Conservation (phyloP, 2,113 vertebrate species). For the Progne subis region DNA sequence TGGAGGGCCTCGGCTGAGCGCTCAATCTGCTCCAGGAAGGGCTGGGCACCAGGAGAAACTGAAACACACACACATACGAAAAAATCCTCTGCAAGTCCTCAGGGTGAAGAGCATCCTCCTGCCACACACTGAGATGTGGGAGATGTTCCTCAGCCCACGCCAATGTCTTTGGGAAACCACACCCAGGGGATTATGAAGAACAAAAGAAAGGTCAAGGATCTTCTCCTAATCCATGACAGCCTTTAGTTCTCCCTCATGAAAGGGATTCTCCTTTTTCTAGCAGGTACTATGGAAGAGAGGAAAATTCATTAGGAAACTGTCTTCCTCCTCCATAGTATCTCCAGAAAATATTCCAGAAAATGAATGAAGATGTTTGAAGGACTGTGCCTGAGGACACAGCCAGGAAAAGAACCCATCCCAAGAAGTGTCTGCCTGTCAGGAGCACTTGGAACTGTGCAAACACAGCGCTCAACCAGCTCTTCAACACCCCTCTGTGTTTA, state of each 20-base stretch:
- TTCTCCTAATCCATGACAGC: background rate
- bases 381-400: background rate
- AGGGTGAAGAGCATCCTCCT: background rate
- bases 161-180: background rate
- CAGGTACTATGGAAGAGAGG: background rate
- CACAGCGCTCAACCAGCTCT: accelerated
- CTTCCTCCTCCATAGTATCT: background rate
- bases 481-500: background rate
- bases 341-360: background rate
- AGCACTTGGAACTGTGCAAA: background rate
- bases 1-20: slow-evolving; percentile 82
- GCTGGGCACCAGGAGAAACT: slow-evolving; percentile 78
- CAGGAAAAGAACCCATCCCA: background rate
- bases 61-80: slow-evolving; percentile 2
- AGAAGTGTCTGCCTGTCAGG: background rate
- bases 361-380: background rate
- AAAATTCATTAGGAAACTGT: background rate
- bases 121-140: background rate
- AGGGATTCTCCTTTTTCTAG: background rate
- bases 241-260: background rate
- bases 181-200: background rate
- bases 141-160: background rate
- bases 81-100: background rate
- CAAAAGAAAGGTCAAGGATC: background rate
- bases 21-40: slow-evolving; percentile 87